Base-by-base conservation (phyloP, 2,797 vertebrate genomes). In the Harpagifer antarcticus region DNA sequence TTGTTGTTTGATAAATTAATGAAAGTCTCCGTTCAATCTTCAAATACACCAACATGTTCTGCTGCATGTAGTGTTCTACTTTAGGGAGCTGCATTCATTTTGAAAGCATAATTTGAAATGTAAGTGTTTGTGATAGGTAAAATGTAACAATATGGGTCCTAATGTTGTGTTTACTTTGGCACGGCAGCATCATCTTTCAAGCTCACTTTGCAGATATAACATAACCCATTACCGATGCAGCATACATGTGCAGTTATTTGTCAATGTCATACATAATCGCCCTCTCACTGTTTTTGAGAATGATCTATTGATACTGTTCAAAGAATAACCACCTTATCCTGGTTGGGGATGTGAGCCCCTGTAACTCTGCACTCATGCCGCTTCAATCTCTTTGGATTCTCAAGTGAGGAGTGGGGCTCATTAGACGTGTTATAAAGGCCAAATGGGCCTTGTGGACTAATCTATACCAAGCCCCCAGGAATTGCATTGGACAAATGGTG, bases 1-100 rank as follows among this genome's bases (percentile, higher is more conserved):
- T 86, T 0, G 11, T 73, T 77, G 60, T 82, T 82, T 66, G 63
- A 50, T 76, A 78, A 81, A 90, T 90, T 88, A 87, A 85, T 87
- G 67, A 78, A 86, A 84, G 83, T 45, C 64, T 76, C 44, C 33
- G 45, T 84, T 63, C 69, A 83, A 76, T 79, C 9, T 3, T 79
- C 66, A 53, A 57, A 81, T 16, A 54, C 52, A 60, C 15, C 15
- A 54, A 60, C 37, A 64, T n/a, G 2, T 56, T 71, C 68, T 68
- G 54, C 60, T 23, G 43, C 57, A 72, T 76, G 23, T n/a, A 45
- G 17, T 66, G 62, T 68, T 74, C 15, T 12, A 31, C 15, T 6
- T 43, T 33, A 27, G 57, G 68, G 81, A 75, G 33, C 53, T 53
- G 33, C 14, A 62, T 68, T 72, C 6, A 64, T 62, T 66, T 63